These are phyloP conservation scores for Patella caerulea DNA, from an alignment of 2,888 invertebrate species.

Conservation along the genomic window DNA sequence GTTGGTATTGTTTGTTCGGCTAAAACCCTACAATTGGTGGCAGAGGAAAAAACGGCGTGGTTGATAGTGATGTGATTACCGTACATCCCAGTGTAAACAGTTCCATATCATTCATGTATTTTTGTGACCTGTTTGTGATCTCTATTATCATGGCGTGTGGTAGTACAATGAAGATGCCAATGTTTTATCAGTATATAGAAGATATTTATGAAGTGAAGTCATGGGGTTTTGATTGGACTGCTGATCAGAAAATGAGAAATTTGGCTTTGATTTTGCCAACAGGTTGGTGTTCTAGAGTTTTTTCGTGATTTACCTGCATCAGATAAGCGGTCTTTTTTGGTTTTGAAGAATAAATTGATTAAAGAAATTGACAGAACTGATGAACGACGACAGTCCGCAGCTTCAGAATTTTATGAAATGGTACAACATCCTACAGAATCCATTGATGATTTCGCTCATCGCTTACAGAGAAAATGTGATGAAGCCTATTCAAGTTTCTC, in stretches of 20 bases:
- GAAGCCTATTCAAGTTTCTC: not conserved
- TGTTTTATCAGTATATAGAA: not conserved
- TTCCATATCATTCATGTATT: no score
- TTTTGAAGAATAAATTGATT: not conserved
- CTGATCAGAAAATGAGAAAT: not conserved
- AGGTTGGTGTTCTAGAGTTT: not conserved
- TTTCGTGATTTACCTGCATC: not conserved
- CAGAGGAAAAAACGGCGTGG: not conserved
- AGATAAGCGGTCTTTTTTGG: not conserved
- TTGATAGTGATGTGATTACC: not conserved
- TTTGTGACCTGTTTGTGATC: no score
- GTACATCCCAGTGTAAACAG: no score
- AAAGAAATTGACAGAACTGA: not conserved
- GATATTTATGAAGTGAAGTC: not conserved
- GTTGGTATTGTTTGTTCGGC: no score
- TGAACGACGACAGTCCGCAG: not conserved
- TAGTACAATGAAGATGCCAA: not conserved
- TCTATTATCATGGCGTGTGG: no score
- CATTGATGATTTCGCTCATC: not conserved
- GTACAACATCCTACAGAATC: not conserved
- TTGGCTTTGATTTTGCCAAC: not conserved
- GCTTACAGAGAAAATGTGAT: not conserved
- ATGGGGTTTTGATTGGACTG: not conserved
- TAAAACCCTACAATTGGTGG: not conserved
- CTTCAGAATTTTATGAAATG: not conserved